These are phyloP conservation scores for Hypocryptadius cinnamomeus DNA, from an alignment of 2,113 vertebrate species.

Conservation along the genomic window DNA sequence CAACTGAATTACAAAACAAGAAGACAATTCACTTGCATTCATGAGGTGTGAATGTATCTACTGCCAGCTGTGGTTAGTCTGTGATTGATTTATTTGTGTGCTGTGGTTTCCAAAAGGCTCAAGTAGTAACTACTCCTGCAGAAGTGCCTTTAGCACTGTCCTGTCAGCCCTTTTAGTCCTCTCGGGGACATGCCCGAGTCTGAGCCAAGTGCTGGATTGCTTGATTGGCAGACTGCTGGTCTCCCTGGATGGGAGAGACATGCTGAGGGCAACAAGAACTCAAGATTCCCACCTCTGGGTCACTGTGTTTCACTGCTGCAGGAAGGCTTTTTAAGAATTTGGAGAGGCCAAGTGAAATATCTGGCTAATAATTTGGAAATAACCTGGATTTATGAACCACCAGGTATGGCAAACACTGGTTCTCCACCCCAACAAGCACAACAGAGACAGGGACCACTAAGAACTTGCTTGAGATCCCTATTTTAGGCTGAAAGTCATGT, in stretches of 20 bases:
- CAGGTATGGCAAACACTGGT: neutral
- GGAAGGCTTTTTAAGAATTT: neutral
- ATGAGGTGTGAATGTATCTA: neutral
- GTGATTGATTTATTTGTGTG: conserved; percentile 3
- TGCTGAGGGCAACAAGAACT: neutral
- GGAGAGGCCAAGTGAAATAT: neutral
- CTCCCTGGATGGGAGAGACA: neutral
- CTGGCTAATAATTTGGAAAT: neutral
- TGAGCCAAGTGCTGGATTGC: neutral
- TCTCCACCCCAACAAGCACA: neutral
- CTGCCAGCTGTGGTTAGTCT: neutral
- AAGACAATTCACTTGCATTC: conserved; percentile 38
- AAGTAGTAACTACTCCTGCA: conserved; percentile 18
- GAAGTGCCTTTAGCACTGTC: neutral
- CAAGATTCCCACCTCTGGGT: neutral
- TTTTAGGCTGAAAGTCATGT: neutral
- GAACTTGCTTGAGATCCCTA: neutral
- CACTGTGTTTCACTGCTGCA: neutral
- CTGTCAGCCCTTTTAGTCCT: neutral
- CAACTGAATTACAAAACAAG: conserved; percentile 41
- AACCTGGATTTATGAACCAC: neutral
- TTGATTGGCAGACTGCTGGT: neutral
- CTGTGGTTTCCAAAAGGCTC: conserved; percentile 4
- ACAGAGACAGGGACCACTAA: neutral
- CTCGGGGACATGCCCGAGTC: neutral